Conservation (phyloP, 2,888 invertebrate species). For the Caenorhabditis sinica region DNA sequence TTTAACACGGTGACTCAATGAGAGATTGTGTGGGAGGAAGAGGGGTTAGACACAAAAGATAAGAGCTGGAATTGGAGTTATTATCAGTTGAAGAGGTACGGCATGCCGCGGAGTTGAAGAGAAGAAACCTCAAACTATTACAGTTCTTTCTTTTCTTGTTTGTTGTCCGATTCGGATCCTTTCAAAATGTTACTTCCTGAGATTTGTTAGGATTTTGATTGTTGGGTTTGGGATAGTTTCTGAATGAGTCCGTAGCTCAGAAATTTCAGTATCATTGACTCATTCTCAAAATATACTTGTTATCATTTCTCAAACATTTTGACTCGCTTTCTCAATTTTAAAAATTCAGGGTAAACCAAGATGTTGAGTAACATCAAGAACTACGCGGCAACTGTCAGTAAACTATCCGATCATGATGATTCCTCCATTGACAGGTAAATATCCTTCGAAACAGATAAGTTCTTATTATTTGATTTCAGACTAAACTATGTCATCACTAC, state of each 20-base stretch:
- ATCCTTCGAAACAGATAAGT: not conserved
- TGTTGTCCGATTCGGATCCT: not conserved
- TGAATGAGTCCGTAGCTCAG: not conserved
- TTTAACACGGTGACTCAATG: constrained; percentile 41
- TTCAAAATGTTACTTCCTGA: not conserved
- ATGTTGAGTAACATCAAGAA: constrained; percentile 67
- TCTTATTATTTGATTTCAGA: constrained; percentile 11
- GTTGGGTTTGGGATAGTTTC: too few species aligned
- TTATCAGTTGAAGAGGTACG: constrained; percentile 40
- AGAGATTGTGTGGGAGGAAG: constrained; percentile 49
- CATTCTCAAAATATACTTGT: not conserved
- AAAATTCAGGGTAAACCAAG: constrained; percentile 31
- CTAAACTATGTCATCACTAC: constrained; percentile 85
- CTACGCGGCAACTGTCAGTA: constrained; percentile 46
- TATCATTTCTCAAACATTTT: not conserved
- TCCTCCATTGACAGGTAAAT: constrained; percentile 84
- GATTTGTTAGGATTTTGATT: not conserved
- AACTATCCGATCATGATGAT: constrained; percentile 81
- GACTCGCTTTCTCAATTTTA: not conserved
- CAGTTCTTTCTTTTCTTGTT: constrained; percentile 6
- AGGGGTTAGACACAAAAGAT: constrained; percentile 23
- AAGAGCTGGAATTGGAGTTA: constrained; percentile 43
- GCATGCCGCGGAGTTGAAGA: constrained; percentile 45
- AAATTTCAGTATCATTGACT: not conserved
- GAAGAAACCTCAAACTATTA: not conserved